Evolutionary conservation across 2,888 invertebrate genomes (phyloP), one percentile per base, ranked within the genome.

Genomic region (Cephonodes hylas): DNA sequence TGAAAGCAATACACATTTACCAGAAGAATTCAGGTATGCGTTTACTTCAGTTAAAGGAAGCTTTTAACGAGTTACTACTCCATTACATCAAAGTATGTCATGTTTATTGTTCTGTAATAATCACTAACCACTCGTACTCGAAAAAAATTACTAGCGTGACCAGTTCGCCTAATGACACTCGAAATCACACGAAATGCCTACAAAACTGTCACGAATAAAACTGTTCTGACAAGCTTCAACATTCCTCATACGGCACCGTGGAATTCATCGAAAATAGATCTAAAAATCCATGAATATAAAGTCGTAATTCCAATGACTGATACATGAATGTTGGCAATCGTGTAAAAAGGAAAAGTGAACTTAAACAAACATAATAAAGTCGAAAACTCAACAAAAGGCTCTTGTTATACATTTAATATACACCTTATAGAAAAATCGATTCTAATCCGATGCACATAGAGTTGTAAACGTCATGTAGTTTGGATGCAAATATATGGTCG

Each of bases 171-270:
- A 27, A 53, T 53, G 48, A 27, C 48, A 27, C 20, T 22, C 22
- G 45, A 13, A 25, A 46, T 25, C 23, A 46, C 53, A 18, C 31
- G 31, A 31, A 31, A 53, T 10, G 27, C 18, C 27, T 31, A 53
- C 31, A 53, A 53, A 18, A 27, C 48, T 48, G 48, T 53, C 31
- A 53, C 53, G 15, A 48, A 48, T 48, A 15, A 31, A 53, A 53
- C 53, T 10, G 53, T 53, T 53, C 27, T 31, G 31, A 53, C 53
- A 46, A 13, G 23, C 46, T 46, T 25, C 23, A 31, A 53, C 53
- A 53, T 53, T 53, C 27, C 10, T 53, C 53, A 53, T 31, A 53
- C 18, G 3, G 18, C 31, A 31, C 27, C 6, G 27, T 18, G 1
- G 15, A 31, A 15, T 18, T 23, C 13, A 46, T 18, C 27, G 20